A percentile compares a stretch with the other conserved stretches of the same genome.
Conservation (phyloP, 2,797 vertebrate genomes). For the Sebastiscus albofasciatus region DNA sequence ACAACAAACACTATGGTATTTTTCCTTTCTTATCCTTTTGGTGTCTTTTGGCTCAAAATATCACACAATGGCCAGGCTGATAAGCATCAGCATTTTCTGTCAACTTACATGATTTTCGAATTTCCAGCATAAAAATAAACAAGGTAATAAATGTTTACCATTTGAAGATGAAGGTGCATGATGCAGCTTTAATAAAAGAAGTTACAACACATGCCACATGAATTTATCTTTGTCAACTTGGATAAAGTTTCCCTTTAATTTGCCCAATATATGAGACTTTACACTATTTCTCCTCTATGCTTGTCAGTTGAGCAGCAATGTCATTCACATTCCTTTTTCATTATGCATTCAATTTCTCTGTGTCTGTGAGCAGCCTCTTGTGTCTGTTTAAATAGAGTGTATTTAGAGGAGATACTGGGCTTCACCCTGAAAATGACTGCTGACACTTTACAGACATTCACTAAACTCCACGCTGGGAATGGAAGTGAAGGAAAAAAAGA, state of each 20-base stretch:
- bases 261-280: constrained; percentile 7
- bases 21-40: background rate
- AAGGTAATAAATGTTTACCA: background rate
- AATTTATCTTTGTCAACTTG: background rate
- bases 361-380: constrained; percentile 53
- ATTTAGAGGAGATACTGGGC: constrained; percentile 65
- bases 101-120: background rate
- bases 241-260: constrained; percentile 21
- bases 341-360: constrained; percentile 38
- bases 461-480: constrained; percentile 41
- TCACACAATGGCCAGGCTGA: background rate
- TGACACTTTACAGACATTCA: constrained; percentile 71
- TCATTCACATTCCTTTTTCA: constrained; percentile 43
- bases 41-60: background rate
- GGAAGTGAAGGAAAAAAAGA: constrained; percentile 52
- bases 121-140: background rate
- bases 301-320: constrained; percentile 29
- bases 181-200: background rate
- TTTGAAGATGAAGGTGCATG: background rate
- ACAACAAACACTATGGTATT: background rate
- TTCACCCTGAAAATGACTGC: constrained; percentile 65
- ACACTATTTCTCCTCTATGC: constrained; percentile 9
- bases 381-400: constrained; percentile 59
- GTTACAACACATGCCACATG: background rate
- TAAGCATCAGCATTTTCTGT: background rate